phyloP scores from a whole-genome alignment of 2,797 vertebrate genomes.

The Danionella dracula region DNA sequence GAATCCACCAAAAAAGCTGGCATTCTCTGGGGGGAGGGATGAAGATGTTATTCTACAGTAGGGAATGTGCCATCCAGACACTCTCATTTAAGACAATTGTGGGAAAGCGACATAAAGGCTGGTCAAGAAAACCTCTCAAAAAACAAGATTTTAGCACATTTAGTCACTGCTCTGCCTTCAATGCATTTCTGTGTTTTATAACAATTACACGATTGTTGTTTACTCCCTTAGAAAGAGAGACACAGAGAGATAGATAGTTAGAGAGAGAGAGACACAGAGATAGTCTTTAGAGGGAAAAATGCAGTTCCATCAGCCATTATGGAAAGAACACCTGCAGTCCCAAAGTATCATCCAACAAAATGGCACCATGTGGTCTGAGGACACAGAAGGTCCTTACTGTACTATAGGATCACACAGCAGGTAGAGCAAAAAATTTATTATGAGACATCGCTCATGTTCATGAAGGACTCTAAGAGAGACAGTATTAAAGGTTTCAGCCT shows the following conservation, averaged over 20 bases:
- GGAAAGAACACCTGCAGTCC: conserved; percentile 54
- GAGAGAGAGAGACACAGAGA: conserved; percentile 24
- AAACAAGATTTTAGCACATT: too few species aligned
- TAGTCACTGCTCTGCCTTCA: too few species aligned
- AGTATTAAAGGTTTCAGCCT: background rate
- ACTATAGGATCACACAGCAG: background rate
- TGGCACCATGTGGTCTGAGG: conserved; percentile 46
- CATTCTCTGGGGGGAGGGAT: too few species aligned
- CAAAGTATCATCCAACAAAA: conserved; percentile 65
- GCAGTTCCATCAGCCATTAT: conserved; percentile 56
- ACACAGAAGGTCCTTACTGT: conserved; percentile 19
- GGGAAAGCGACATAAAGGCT: too few species aligned
- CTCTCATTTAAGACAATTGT: too few species aligned
- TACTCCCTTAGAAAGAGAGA: too few species aligned
- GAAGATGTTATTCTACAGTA: too few species aligned
- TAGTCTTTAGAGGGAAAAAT: conserved; percentile 52
- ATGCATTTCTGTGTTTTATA: too few species aligned
- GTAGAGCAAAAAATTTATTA: background rate
- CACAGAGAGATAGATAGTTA: conserved; percentile 21
- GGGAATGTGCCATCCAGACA: too few species aligned
- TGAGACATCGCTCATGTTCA: background rate
- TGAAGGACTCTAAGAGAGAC: background rate
- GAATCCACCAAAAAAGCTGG: too few species aligned
- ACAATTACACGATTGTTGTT: too few species aligned
- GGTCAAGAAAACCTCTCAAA: too few species aligned